These are phyloP conservation scores for Pleuronectes platessa DNA, from an alignment of 2,113 vertebrate species.

Conservation along the genomic window DNA sequence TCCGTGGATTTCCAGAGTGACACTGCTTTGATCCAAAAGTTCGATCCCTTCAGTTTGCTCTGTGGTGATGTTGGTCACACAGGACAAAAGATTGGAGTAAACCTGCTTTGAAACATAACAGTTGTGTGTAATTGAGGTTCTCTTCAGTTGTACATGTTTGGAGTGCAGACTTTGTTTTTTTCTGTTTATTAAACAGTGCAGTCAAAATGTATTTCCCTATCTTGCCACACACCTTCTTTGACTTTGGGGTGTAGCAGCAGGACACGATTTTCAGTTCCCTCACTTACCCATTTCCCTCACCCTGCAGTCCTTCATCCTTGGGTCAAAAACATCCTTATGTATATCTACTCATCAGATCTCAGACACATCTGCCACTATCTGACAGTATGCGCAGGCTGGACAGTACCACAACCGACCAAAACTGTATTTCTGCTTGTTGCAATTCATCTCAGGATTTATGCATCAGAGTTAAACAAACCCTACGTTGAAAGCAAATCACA, in stretches of 20 bases:
- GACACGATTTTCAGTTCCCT: neutral
- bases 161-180: too few species aligned
- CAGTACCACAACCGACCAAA: too few species aligned
- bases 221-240: neutral
- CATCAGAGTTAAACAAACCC: too few species aligned
- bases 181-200: neutral
- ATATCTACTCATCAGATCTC: too few species aligned
- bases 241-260: neutral
- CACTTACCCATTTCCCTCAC: too few species aligned
- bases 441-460: too few species aligned
- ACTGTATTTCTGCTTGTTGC: too few species aligned
- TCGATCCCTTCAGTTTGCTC: neutral
- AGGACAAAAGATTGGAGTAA: neutral
- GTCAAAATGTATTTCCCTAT: neutral
- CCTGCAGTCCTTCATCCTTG: neutral
- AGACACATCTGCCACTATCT: too few species aligned
- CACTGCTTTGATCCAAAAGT: too few species aligned
- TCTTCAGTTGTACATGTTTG: too few species aligned
- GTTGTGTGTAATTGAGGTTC: neutral
- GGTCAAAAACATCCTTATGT: neutral
- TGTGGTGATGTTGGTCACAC: neutral
- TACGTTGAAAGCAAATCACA: neutral
- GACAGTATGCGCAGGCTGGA: too few species aligned
- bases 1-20: neutral
- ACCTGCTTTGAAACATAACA: neutral